Evolutionary conservation across 2,113 vertebrate species (phyloP), one percentile per base, ranked within the genome.

Genomic region (Cyanoliseus patagonus): DNA sequence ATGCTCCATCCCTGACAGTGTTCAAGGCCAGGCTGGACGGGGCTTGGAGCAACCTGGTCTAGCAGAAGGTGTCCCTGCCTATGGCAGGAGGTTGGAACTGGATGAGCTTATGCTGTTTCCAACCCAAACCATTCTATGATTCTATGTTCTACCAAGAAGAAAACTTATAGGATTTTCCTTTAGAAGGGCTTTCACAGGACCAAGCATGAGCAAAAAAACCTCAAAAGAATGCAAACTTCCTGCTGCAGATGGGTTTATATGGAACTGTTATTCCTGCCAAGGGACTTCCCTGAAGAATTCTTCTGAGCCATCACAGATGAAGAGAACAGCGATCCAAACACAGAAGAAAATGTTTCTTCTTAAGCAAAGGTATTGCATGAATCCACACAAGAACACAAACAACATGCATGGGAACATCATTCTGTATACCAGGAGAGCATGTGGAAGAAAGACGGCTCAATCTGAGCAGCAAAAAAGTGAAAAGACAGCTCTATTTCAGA

Each of bases 341-440:
- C 39, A 55, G 31, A 59, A 75, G 16, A 42, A 81, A 67, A 49
- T 2, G 6, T 19, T 49, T 19, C 63, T 27, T 7, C 63, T 66
- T 47, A 46, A 80, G 46, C 31, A 44, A 88, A 66, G 39, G 31
- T 27, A 7, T 6, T 31, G 7, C 2, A 9, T 28, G n/a, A 81
- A 70, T 41, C 49, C n/a, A 52, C 33, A 5, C 2, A 8, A 35
- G 37, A 79, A 41, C 22, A 30, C 25, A 24, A 41, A 19, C 17
- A 44, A 25, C 0, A 1, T 2, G 3, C 7, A 23, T 5, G 69
- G n/a, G 59, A 84, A n/a, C 25, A 13, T 13, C 3, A 1, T 31
- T 70, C 27, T n/a, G 13, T 6, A 4, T 2, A 30, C 10, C 23
- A 24, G 37, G 19, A 70, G 25, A 59, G 51, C 11, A 17, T 0